phyloP scores from a whole-genome alignment of 2,888 invertebrate genomes.

The Parochlus steinenii region DNA sequence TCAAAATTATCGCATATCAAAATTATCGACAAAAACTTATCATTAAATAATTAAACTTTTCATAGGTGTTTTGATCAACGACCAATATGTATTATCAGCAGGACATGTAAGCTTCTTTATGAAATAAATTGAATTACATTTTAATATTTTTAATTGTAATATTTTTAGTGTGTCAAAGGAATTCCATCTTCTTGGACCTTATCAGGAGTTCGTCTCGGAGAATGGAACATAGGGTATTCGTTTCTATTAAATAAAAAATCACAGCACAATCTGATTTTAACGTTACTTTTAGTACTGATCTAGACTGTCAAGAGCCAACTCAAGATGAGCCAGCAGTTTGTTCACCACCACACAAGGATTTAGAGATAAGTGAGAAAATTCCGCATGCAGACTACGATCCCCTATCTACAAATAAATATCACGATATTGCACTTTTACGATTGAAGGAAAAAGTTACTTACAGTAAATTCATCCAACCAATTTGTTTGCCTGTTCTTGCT shows the following conservation, averaged over 20 bases:
- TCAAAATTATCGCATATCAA: too few relatives aligned
- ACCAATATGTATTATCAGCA: conserved; percentile 13
- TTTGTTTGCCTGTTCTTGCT: conserved; percentile 36
- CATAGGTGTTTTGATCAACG: conserved; percentile 13
- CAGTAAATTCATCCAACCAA: conserved; percentile 40
- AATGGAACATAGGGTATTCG: conserved; percentile 37
- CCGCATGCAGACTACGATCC: conserved; percentile 48
- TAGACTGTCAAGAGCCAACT: conserved; percentile 28
- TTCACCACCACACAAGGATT: conserved; percentile 37
- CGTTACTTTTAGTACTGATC: conserved; percentile 33
- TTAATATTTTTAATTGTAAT: too few relatives aligned
- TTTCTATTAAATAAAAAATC: too few relatives aligned
- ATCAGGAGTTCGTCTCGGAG: conserved; percentile 42
- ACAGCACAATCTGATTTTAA: too few relatives aligned
- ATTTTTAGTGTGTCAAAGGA: too few relatives aligned
- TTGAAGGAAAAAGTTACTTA: conserved; percentile 35
- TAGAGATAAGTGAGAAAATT: conserved; percentile 43
- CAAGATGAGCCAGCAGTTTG: conserved; percentile 40
- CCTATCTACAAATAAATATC: conserved; percentile 36
- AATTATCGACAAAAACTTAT: too few relatives aligned
- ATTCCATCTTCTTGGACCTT: conserved; percentile 17
- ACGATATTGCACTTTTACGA: conserved; percentile 58
- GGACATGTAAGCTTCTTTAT: too few relatives aligned
- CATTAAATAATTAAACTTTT: not conserved
- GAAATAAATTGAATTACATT: too few relatives aligned